A percentile compares a stretch with the other conserved stretches of the same genome.
Evolutionary conservation across 2,113 vertebrate genomes (phyloP).

Genomic region (Notothenia coriiceps): DNA sequence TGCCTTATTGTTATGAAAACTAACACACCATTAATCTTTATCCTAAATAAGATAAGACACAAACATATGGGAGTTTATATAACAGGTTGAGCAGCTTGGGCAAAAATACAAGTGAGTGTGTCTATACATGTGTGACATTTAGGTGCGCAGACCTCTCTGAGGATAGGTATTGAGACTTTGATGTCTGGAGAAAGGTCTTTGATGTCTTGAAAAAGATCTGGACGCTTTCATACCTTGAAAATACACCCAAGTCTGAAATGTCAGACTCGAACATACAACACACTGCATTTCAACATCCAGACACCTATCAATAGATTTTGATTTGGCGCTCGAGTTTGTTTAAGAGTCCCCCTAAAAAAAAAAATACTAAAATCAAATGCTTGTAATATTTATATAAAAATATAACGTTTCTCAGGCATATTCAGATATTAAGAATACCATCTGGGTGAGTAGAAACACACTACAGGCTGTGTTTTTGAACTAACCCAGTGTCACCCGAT

Average conservation of each 20-base stretch:
- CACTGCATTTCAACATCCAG: constrained; percentile 29
- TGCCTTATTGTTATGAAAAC: constrained; percentile 39
- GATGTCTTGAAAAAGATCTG: constrained; percentile 57
- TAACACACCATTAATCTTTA: constrained; percentile 34
- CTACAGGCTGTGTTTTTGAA: constrained; percentile 30
- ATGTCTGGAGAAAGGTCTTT: constrained; percentile 66
- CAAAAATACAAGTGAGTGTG: constrained; percentile 22
- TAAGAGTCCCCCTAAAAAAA: constrained; percentile 15
- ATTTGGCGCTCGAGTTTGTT: constrained; percentile 8
- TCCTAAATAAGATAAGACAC: constrained; percentile 10
- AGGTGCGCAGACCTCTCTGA: constrained; percentile 39
- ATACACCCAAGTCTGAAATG: constrained; percentile 55
- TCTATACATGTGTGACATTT: constrained; percentile 34
- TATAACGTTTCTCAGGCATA: background rate
- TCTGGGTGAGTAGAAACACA: constrained; percentile 10
- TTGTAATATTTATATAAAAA: background rate
- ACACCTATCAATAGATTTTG: constrained; percentile 14
- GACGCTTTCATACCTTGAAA: constrained; percentile 47
- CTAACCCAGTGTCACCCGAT: constrained; percentile 25
- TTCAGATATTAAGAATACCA: background rate
- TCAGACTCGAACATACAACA: constrained; percentile 44
- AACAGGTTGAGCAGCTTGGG: constrained; percentile 2
- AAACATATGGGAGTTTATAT: background rate
- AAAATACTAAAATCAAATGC: background rate
- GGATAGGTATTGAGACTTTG: constrained; percentile 40